phyloP scores from a whole-genome alignment of 2,113 vertebrate species.

The Oncorhynchus mykiss region DNA sequence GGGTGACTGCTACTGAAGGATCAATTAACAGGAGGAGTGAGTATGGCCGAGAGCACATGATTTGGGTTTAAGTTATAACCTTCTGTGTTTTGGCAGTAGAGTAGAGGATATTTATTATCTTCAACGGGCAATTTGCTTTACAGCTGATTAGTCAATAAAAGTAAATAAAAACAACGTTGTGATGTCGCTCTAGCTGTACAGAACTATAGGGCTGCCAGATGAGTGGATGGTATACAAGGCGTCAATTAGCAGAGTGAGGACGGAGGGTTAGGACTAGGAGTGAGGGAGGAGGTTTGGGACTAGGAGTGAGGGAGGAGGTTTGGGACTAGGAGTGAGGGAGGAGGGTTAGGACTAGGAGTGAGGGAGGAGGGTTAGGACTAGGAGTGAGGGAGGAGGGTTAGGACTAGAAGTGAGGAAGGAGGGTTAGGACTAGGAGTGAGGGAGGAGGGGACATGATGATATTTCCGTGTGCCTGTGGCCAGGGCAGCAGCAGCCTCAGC shows the following conservation, averaged over 20 bases:
- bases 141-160: no score
- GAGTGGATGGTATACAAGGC: slow-evolving; percentile 47
- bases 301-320: no score
- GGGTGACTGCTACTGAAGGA: no score
- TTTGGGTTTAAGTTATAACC: no score
- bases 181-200: slow-evolving; percentile 31
- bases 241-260: slow-evolving; percentile 68
- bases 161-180: neutral
- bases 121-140: no score
- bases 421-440: no score
- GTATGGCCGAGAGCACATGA: no score
- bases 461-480: slow-evolving; percentile 75
- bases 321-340: slow-evolving; percentile 36
- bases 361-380: neutral
- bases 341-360: no score
- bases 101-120: no score
- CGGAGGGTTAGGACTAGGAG: neutral
- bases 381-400: no score
- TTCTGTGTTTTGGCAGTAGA: no score
- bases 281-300: neutral
- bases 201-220: slow-evolving; percentile 44
- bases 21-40: no score
- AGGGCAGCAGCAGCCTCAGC: slow-evolving; percentile 39
- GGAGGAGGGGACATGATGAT: slow-evolving; percentile 57
- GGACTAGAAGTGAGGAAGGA: slow-evolving; percentile 14